A percentile compares a stretch with the other conserved stretches of the same genome.
Conservation (phyloP, 1,140 invertebrate genomes). For the Diabrotica virgifera region DNA sequence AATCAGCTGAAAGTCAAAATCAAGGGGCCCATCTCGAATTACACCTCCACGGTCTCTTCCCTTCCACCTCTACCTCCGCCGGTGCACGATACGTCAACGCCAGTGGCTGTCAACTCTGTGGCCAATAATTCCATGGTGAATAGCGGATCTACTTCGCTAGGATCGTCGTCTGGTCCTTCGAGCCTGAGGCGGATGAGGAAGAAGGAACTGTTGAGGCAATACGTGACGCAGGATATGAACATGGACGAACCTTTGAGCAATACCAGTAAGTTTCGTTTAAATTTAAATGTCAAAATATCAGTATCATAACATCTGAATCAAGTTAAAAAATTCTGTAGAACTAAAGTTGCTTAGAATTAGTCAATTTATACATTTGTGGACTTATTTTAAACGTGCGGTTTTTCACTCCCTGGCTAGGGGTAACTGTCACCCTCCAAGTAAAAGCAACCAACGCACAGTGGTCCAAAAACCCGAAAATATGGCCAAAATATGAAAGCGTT, state of each 20-base stretch:
- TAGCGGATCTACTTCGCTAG: slow-evolving; percentile 23
- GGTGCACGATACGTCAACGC: slow-evolving; percentile 35
- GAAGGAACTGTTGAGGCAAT: slow-evolving; percentile 80
- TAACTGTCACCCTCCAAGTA: too few relatives aligned
- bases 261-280: slow-evolving; percentile 32
- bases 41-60: slow-evolving; percentile 55
- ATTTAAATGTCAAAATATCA: neutral
- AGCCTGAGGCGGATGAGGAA: slow-evolving; percentile 83
- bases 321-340: too few relatives aligned
- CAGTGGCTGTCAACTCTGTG: slow-evolving; percentile 25
- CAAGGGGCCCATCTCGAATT: slow-evolving; percentile 83
- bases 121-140: slow-evolving; percentile 27
- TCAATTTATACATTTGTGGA: too few relatives aligned
- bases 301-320: too few relatives aligned
- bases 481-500: too few relatives aligned
- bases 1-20: slow-evolving; percentile 89
- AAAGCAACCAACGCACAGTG: too few relatives aligned
- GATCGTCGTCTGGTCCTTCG: slow-evolving; percentile 52
- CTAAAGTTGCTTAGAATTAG: too few relatives aligned
- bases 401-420: too few relatives aligned
- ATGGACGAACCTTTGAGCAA: slow-evolving; percentile 63
- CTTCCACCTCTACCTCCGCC: slow-evolving; percentile 54
- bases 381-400: too few relatives aligned
- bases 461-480: too few relatives aligned
- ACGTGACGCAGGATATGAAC: slow-evolving; percentile 83